Base-by-base conservation (phyloP, 2,113 vertebrate species). In the Pelodiscus sinensis region DNA sequence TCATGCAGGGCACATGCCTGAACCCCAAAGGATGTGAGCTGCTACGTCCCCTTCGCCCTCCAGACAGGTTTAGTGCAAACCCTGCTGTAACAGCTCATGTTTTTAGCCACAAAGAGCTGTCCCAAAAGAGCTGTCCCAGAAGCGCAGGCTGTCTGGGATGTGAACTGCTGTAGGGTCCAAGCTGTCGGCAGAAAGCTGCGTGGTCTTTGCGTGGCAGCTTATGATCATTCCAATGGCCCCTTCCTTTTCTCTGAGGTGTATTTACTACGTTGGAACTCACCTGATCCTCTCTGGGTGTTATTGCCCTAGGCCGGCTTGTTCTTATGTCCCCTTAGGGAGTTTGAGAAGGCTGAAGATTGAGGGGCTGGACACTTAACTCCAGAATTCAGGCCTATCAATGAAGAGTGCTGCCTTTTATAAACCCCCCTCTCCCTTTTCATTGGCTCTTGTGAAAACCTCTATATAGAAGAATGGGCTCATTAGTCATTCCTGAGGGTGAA, bases 131-230 rank as follows among this genome's bases (percentile, higher is more conserved):
- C 18, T 35, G 65, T 6, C n/a, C 10, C 31, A 9, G 2, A 13
- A 15, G 27, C 7, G 27, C 60, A 15, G 60, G 60, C 62, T 31
- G 29, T 7, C 62, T 31, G 24, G 19, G 57, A 79, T 57, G 77
- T 31, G 96, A 86, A 22, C 18, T 1, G 1, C 58, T 2, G 0
- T 0, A 1, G 5, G 79, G 14, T 35, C 29, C 29, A 16, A 31
- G n/a, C 65, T 71, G 18, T 21, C n/a, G 21, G 65, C 18, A 35
- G n/a, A 35, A 71, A 71, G 16, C 65, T 19, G 65, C n/a, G 9
- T 19, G 62, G 8, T 44, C 9, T 68, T 31, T n/a, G 65, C 65
- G 10, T 2, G 35, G 65, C 4, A 8, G 9, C 65, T 71, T 35
- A 35, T 35, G n/a, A 71, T 9, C n/a, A 35, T 35, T 71, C 65